phyloP scores from a whole-genome alignment of 1,140 invertebrate genomes.

The Myzus persicae region DNA sequence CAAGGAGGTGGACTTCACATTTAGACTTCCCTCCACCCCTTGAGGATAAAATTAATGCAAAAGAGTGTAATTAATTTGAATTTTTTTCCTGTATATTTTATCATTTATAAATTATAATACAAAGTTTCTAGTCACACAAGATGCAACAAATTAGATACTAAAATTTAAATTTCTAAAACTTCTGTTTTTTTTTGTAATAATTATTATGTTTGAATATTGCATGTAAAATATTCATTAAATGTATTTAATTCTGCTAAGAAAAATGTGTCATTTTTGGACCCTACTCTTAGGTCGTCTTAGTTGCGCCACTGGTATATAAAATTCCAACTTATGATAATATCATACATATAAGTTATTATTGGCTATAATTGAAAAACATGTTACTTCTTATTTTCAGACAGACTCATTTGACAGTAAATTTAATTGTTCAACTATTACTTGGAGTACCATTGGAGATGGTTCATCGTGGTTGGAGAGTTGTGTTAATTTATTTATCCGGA shows the following conservation, averaged over 20 bases:
- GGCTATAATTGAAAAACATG: not conserved
- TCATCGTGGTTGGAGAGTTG: conserved; percentile 90
- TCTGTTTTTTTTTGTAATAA: no score
- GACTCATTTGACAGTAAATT: conserved; percentile 89
- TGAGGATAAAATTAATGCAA: not conserved
- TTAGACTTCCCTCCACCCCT: fast-evolving
- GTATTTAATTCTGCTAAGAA: no score
- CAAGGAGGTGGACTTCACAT: not conserved
- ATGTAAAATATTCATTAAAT: no score
- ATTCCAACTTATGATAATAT: not conserved
- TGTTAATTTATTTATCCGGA: conserved; percentile 81
- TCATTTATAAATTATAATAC: not conserved
- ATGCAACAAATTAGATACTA: not conserved
- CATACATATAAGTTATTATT: no score
- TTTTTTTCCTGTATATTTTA: not conserved
- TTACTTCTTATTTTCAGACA: conserved; percentile 66
- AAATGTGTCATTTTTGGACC: no score
- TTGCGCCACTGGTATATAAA: no score
- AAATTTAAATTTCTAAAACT: no score
- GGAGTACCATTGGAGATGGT: conserved; percentile 95
- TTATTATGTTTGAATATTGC: no score
- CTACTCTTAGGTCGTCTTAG: no score
- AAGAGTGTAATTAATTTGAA: not conserved
- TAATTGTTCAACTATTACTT: conserved; percentile 89
- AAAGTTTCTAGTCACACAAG: not conserved